Conservation (phyloP, 2,113 vertebrate genomes). For the Sebastes fasciatus region DNA sequence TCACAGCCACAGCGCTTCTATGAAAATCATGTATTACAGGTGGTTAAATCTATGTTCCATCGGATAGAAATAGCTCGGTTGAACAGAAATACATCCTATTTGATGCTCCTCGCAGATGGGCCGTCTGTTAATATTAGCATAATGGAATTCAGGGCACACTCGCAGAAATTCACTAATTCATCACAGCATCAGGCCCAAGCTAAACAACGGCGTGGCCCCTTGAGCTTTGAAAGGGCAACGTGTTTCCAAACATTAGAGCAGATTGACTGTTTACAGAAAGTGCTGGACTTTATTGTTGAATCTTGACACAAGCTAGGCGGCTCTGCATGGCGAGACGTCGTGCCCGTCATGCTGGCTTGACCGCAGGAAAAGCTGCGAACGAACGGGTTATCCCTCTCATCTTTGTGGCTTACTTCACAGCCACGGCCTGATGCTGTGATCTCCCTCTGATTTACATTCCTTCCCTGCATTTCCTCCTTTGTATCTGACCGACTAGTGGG, state of each 20-base stretch:
- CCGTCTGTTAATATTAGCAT: slow-evolving; percentile 68
- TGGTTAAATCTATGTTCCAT: slow-evolving; percentile 58
- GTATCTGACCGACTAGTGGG: slow-evolving; percentile 6
- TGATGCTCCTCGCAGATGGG: slow-evolving; percentile 60
- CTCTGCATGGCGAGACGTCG: slow-evolving; percentile 1
- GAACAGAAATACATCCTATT: slow-evolving; percentile 58
- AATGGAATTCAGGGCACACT: slow-evolving; percentile 74
- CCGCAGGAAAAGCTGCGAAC: slow-evolving; percentile 14
- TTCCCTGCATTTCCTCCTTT: slow-evolving; percentile 52
- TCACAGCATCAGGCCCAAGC: slow-evolving; percentile 63
- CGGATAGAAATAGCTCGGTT: slow-evolving; percentile 41
- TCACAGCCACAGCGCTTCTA: slow-evolving; percentile 4
- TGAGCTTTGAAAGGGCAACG: slow-evolving; percentile 58
- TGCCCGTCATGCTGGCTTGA: slow-evolving; percentile 35
- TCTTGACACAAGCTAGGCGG: slow-evolving; percentile 43
- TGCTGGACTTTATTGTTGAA: slow-evolving; percentile 58
- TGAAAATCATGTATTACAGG: slow-evolving; percentile 63
- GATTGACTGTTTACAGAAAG: slow-evolving; percentile 62
- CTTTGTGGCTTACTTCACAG: slow-evolving; percentile 31
- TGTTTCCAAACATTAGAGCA: slow-evolving; percentile 72
- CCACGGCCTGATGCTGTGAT: slow-evolving; percentile 28
- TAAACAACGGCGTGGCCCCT: slow-evolving; percentile 70
- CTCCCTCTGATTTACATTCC: slow-evolving; percentile 27
- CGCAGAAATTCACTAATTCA: slow-evolving; percentile 75
- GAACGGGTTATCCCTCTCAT: slow-evolving; percentile 45